Conservation (phyloP, 2,113 vertebrate species). For the Osmerus eperlanus region DNA sequence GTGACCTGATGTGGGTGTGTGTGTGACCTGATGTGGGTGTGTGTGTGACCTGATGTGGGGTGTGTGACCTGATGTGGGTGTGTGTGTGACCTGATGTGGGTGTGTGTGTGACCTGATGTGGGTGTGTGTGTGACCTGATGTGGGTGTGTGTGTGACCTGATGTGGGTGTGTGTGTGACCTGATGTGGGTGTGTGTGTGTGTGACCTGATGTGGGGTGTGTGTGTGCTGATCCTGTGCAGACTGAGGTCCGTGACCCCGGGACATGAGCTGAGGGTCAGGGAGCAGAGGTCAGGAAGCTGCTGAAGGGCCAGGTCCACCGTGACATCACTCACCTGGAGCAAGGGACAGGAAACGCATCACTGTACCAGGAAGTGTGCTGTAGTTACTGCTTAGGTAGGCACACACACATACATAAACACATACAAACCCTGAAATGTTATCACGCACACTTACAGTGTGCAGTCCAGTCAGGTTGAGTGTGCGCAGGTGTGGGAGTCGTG, state of each 20-base stretch:
- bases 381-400: not conserved
- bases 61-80: too few species aligned
- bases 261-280: conserved; percentile 60
- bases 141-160: not conserved
- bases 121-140: too few species aligned
- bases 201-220: conserved; percentile 38
- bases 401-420: not conserved
- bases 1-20: conserved; percentile 37
- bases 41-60: too few species aligned
- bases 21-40: too few species aligned
- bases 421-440: not conserved
- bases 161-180: too few species aligned
- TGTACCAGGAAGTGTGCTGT: too few species aligned
- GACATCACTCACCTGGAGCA: conserved; percentile 51
- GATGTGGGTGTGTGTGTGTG: not conserved
- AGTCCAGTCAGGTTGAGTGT: conserved; percentile 60
- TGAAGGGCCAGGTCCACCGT: conserved; percentile 51
- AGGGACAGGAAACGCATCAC: not conserved
- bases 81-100: too few species aligned
- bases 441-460: conserved; percentile 43
- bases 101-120: too few species aligned
- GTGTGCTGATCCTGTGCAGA: conserved; percentile 57
- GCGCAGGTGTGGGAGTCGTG: conserved; percentile 43
- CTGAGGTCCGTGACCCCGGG: conserved; percentile 59
- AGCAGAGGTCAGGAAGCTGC: conserved; percentile 48